A percentile compares a stretch with the other conserved stretches of the same genome.
Conservation (phyloP, 2,113 vertebrate genomes). For the chimpanzee (Pan troglodytes) region NHGRI_mPanTro3-v2.1_pri NC_072407.2:86333001-86333500, state of each 20-base stretch:
- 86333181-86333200: neutral
- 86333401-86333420: neutral
- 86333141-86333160: neutral
- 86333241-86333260: neutral
- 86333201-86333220: slow-evolving; percentile 6
- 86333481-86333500: neutral
- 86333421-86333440: neutral
- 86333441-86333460: neutral
- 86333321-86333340: neutral
- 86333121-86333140: neutral
- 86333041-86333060: neutral
- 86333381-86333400: neutral
- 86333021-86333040: neutral
- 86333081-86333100: neutral
- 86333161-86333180: neutral
- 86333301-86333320: neutral
- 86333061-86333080: neutral
- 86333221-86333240: neutral
- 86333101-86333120: neutral
- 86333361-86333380: neutral
- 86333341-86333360: neutral
- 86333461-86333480: slow-evolving; percentile 23
- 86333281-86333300: neutral
- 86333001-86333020: neutral
- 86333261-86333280: neutral